phyloP scores from a whole-genome alignment of 2,113 vertebrate species.

The Colaptes auratus region DNA sequence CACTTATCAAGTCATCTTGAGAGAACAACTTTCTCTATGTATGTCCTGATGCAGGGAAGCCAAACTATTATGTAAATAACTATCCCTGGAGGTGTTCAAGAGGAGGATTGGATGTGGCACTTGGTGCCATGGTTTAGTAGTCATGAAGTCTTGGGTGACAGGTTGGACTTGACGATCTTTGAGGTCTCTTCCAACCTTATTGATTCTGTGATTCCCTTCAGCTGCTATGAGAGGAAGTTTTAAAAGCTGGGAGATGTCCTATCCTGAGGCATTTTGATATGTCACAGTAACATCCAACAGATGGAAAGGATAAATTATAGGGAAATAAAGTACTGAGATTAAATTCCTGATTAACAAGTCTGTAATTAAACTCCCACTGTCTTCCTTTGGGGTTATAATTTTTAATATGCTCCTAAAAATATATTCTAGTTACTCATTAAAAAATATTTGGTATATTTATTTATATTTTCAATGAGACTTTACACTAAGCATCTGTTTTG shows the following conservation, averaged over 20 bases:
- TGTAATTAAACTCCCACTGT: background rate
- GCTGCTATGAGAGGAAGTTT: background rate
- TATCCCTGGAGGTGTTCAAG: too few relatives aligned
- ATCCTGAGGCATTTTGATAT: background rate
- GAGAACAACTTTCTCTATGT: background rate
- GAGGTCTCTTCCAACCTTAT: too few relatives aligned
- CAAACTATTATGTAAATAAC: background rate
- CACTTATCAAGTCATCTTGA: background rate
- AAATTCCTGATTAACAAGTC: background rate
- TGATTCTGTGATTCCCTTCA: background rate
- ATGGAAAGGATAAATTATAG: background rate
- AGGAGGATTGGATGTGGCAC: too few relatives aligned
- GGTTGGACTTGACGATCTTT: too few relatives aligned
- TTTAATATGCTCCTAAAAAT: background rate
- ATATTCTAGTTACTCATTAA: background rate
- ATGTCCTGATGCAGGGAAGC: background rate
- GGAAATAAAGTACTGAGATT: background rate
- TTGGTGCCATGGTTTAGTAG: too few relatives aligned
- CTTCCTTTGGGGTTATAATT: background rate
- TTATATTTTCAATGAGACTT: background rate
- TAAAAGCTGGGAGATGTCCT: background rate
- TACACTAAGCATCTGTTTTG: conserved; percentile 20
- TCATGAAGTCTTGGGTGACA: too few relatives aligned
- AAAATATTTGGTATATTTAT: conserved; percentile 18
- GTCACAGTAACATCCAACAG: background rate